Evolutionary conservation across 2,113 vertebrate species (phyloP).

Genomic region (Nipponia nippon): DNA sequence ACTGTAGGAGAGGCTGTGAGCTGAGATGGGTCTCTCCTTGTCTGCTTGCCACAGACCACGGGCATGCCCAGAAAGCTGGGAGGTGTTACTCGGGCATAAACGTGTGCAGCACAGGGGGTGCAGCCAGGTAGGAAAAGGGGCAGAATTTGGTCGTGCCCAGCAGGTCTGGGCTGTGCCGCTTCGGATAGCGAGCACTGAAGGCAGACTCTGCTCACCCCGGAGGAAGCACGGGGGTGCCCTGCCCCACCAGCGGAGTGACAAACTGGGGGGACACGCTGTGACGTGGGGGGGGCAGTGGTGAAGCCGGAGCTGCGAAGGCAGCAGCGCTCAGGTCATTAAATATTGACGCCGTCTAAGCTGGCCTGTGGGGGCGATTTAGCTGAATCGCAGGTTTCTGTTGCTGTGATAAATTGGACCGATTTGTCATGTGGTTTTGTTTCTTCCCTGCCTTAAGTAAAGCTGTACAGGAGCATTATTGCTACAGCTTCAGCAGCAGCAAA

Average conservation of each 20-base stretch:
- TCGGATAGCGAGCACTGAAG: neutral
- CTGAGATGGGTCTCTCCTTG: neutral
- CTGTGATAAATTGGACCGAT: slow-evolving; percentile 50
- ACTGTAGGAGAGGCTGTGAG: neutral
- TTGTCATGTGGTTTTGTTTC: slow-evolving; percentile 51
- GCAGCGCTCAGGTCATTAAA: neutral
- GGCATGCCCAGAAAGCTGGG: neutral
- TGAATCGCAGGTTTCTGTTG: slow-evolving; percentile 54
- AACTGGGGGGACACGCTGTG: neutral
- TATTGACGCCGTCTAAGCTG: slow-evolving; percentile 10
- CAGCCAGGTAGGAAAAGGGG: neutral
- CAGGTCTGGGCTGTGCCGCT: neutral
- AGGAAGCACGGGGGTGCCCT: neutral
- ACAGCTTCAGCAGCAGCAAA: neutral
- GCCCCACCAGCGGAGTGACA: too few relatives aligned
- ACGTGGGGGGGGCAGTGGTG: neutral
- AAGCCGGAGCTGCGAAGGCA: neutral
- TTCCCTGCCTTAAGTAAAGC: neutral
- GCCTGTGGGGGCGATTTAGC: slow-evolving; percentile 22
- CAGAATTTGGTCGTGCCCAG: neutral
- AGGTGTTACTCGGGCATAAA: neutral
- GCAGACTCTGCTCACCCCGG: neutral
- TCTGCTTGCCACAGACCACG: neutral
- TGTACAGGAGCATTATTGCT: neutral
- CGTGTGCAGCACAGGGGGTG: accelerated